A percentile compares a stretch with the other conserved stretches of the same genome.
These are phyloP conservation scores for Mimas tiliae DNA, from an alignment of 2,888 invertebrate genomes.

Conservation along the genomic window DNA sequence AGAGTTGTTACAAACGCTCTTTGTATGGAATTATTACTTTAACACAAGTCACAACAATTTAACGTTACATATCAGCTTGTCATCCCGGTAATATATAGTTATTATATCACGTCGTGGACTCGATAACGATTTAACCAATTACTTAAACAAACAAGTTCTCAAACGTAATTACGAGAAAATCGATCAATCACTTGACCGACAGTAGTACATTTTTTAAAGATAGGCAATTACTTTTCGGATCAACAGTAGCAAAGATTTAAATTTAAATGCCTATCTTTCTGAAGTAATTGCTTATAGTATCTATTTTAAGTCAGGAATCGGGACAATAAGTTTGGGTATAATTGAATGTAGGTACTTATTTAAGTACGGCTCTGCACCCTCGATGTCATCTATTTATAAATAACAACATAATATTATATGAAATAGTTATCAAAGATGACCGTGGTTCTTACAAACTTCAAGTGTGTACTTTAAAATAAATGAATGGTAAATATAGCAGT, in stretches of 20 bases:
- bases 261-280: neutral
- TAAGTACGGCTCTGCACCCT: slow-evolving; percentile 29
- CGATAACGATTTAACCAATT: slow-evolving; percentile 16
- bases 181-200: neutral
- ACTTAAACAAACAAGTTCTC: slow-evolving; percentile 14
- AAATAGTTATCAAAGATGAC: slow-evolving; percentile 41
- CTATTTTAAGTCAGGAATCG: neutral
- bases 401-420: slow-evolving; percentile 47
- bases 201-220: neutral
- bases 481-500: slow-evolving; percentile 63
- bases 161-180: neutral
- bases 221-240: neutral
- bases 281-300: neutral
- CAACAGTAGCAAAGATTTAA: neutral
- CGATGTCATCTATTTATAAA: slow-evolving; percentile 63
- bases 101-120: neutral
- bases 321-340: neutral
- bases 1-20: slow-evolving; percentile 35
- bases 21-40: slow-evolving; percentile 20
- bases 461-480: slow-evolving; percentile 59
- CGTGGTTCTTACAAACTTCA: slow-evolving; percentile 56
- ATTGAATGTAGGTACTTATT: slow-evolving; percentile 3
- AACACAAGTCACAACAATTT: slow-evolving; percentile 15
- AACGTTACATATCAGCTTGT: slow-evolving; percentile 5
- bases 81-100: neutral